Base-by-base conservation (phyloP, 2,797 vertebrate species). In the Ciconia nigra region DNA sequence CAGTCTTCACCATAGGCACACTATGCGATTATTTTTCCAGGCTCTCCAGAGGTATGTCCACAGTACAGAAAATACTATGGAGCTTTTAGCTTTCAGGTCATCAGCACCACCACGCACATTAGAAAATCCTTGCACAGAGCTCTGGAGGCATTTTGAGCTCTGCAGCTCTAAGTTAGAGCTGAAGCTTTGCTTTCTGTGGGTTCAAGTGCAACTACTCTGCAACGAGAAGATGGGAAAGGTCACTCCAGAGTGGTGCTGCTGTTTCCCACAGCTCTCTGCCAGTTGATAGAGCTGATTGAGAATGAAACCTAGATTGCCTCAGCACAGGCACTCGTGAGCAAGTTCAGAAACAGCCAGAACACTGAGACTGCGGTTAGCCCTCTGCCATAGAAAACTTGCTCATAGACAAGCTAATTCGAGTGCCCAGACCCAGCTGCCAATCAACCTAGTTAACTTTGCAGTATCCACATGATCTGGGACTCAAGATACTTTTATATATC, bases 351-450 rank as follows among this genome's bases (percentile, higher is more conserved):
- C 13, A 7, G 84, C 42, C 72, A 71, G 83, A 87, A 87, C 54
- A 25, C 84, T 51, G 62, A 87, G 78, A 1, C 74, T 82, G 84
- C 11, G 0, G 26, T 65, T 87, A 73, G 65, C 24, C 21, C 62
- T 70, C 83, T 94, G 82, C 66, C 76, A 58, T 47, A 87, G 71
- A 91, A 89, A 92, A 87, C 91, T 81, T 95, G 79, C 62, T 89
- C 57, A 42, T 42, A 85, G 92, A 87, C 76, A 72, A 69, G 95
- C 95, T 96, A 97, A 96, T 96, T 92, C 51, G 65, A 95, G 96
- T 93, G 87, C 82, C 94, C 96, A 96, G 96, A n/a, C 95, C 69
- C 42, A 85, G 69, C 91, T 96, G 96, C 95, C 95, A 95, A 83
- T 97, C 95, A 97, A 49, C 82, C 82, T 46, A 49, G 79, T 94